A percentile compares a stretch with the other conserved stretches of the same genome.
phyloP scores from a whole-genome alignment of 1,140 invertebrate genomes.

The Drosophila littoralis region DNA sequence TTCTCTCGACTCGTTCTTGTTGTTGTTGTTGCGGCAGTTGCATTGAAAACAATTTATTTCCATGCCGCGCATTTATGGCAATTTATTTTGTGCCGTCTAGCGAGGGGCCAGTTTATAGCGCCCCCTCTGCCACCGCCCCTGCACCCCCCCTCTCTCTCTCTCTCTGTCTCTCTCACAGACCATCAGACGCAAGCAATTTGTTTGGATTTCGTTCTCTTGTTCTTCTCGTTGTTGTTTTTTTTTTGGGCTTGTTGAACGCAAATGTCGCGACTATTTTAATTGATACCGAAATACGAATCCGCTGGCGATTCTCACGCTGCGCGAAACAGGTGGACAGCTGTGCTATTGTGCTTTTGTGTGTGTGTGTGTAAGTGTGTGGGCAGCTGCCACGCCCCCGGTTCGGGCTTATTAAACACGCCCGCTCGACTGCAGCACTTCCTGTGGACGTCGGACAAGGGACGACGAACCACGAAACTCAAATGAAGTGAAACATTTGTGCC shows the following conservation, averaged over 20 bases:
- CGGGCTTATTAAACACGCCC: conserved; percentile 23
- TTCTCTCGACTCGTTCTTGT: conserved; percentile 37
- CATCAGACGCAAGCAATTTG: conserved; percentile 17
- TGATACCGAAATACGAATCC: conserved; percentile 42
- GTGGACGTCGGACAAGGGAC: conserved; percentile 21
- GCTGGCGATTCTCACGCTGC: conserved; percentile 19
- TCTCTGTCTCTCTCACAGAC: no score
- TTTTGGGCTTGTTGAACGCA: conserved; percentile 32
- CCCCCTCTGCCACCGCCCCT: neutral
- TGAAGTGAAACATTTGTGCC: conserved; percentile 81
- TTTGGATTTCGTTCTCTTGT: conserved; percentile 11
- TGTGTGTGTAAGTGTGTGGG: conserved; percentile 26
- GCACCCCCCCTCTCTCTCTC: neutral
- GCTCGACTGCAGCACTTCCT: conserved; percentile 62
- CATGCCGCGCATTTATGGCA: conserved; percentile 68
- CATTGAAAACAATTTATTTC: conserved; percentile 81
- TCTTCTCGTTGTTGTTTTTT: conserved; percentile 3
- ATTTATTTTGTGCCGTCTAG: conserved; percentile 71
- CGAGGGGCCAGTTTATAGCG: conserved; percentile 13
- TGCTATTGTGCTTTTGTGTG: neutral
- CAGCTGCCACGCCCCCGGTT: conserved; percentile 18
- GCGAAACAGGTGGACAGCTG: conserved; percentile 55
- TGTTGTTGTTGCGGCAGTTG: conserved; percentile 52
- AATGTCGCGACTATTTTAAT: conserved; percentile 49
- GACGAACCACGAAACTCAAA: conserved; percentile 71